These are phyloP conservation scores for Parauchenoglanis ngamensis DNA, from an alignment of 2,797 vertebrate genomes.

Conservation along the genomic window DNA sequence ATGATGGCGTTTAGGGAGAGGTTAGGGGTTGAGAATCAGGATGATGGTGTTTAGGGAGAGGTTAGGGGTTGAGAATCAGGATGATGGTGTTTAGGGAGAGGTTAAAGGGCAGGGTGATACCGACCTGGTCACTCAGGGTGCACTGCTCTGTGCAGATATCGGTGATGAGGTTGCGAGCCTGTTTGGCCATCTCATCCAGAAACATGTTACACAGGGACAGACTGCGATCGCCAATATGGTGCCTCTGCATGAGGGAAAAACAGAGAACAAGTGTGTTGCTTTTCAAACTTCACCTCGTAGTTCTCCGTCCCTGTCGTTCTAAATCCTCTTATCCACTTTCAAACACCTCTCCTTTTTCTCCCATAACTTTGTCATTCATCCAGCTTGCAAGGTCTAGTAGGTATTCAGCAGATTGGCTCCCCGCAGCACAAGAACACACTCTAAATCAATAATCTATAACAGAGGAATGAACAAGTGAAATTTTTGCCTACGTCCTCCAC, in stretches of 20 bases:
- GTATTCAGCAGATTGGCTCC: not conserved
- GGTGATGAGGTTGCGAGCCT: slow-evolving; percentile 96
- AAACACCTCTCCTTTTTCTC: not conserved
- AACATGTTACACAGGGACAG: slow-evolving; percentile 99
- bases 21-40: not conserved
- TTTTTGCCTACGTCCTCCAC: not conserved
- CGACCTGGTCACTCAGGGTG: slow-evolving; percentile 95
- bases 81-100: not conserved
- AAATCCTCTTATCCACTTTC: not conserved
- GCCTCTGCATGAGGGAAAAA: slow-evolving; percentile 74
- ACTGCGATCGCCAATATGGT: slow-evolving; percentile 98
- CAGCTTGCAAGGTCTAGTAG: too few relatives aligned
- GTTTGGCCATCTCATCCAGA: slow-evolving; percentile 98
- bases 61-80: not conserved
- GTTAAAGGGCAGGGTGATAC: slow-evolving; percentile 7
- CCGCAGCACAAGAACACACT: not conserved
- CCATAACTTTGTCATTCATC: not conserved
- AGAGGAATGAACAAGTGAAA: not conserved
- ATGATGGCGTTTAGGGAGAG: not conserved
- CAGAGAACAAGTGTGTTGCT: not conserved
- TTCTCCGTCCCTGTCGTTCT: not conserved
- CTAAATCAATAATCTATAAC: not conserved
- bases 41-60: not conserved
- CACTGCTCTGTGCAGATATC: slow-evolving; percentile 99
- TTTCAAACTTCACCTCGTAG: not conserved